Evolutionary conservation across 2,113 vertebrate species (phyloP), one percentile per base, ranked within the genome.

Genomic region (Nycticebus coucang): DNA sequence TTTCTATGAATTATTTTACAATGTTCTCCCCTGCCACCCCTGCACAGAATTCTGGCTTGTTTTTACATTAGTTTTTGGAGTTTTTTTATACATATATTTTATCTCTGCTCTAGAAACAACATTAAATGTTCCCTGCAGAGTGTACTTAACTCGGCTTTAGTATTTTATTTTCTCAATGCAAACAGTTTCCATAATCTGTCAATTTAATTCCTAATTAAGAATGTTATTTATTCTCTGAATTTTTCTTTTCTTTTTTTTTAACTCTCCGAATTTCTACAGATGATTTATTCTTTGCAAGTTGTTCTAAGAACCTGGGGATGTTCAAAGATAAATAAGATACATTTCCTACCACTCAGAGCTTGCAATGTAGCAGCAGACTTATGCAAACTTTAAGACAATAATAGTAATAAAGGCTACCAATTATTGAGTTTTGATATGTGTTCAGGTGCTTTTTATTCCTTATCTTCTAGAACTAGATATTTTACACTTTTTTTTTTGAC

Each of bases 261-360:
- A 41, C 53, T 79, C 53, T 93, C 24, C 91, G 55, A 91, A 41
- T 78, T 91, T 78, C 95, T 79, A 95, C 17, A 57, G 45, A 57
- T 37, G 55, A 92, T 64, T 86, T 80, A 59, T 79, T 57, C 68
- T 82, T 17, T 68, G 17, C 0, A 84, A 89, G 79, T n/a, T 17
- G 30, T 55, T 18, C 60, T 89, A 79, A 96, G 79, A 66, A 91
- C 3, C 10, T 89, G 81, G 37, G 1, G 50, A 74, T 69, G 89
- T 89, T 74, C 4, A 84, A 80, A 88, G 28, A 69, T 66, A 79
- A 78, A 33, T 80, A 28, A 74, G 60, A 84, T 4, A 83, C 7
- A 87, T 41, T 90, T 83, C 8, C 50, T 60, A 17, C 11, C 41
- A 91, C 24, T 15, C 30, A 37, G 64, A 78, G 13, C 8, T 94